A percentile compares a stretch with the other conserved stretches of the same genome.
Conservation (phyloP, 2,888 invertebrate species). For the Tigriopus californicus region DNA sequence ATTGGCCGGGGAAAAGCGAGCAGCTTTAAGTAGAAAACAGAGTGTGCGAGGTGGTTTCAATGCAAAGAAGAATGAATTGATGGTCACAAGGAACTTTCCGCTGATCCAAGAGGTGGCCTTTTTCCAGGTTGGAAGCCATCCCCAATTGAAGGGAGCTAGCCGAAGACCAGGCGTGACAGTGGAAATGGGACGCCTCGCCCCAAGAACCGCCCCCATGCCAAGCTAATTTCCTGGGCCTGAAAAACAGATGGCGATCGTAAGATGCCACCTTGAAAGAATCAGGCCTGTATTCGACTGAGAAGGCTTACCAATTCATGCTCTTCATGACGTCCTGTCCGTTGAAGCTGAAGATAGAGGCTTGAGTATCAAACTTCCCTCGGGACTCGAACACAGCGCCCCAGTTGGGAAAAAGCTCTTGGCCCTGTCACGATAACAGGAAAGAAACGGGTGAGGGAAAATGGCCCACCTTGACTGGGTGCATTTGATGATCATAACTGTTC, state of each 20-base stretch:
- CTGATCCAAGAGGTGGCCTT: constrained; percentile 54
- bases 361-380: constrained; percentile 58
- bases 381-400: constrained; percentile 81
- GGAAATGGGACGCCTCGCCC: constrained; percentile 38
- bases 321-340: constrained; percentile 75
- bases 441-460: no score
- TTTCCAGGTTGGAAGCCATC: constrained; percentile 56
- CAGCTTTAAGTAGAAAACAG: neutral
- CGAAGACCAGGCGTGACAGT: constrained; percentile 81
- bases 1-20: no score
- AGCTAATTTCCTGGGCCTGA: no score
- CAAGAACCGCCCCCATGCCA: no score
- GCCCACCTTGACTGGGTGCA: no score
- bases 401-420: constrained; percentile 74
- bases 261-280: no score
- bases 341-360: constrained; percentile 77
- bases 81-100: constrained; percentile 66
- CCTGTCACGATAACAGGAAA: no score
- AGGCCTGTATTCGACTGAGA: no score
- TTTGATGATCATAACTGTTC: no score
- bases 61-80: constrained; percentile 68
- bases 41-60: constrained; percentile 48
- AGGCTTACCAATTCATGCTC: constrained; percentile 62
- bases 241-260: no score
- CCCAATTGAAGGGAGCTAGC: constrained; percentile 51